Percentiles rank a stretch among this genome's conserved stretches.
Conservation (phyloP, 2,113 vertebrate species). For the Arothron firmamentum region DNA sequence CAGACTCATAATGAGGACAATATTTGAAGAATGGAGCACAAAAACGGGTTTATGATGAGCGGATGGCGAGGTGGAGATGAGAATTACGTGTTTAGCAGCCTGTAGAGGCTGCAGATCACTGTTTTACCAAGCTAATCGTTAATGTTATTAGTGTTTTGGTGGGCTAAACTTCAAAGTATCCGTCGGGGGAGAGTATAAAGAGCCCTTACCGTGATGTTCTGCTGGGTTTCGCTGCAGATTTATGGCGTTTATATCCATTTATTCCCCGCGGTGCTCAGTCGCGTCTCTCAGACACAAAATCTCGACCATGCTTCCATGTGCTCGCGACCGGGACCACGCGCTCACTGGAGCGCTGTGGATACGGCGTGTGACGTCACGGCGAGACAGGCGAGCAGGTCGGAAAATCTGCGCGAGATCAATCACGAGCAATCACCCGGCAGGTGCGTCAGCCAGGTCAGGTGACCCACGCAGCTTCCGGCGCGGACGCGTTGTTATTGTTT, state of each 20-base stretch:
- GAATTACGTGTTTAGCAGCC: conserved; percentile 3
- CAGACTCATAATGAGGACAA: conserved; percentile 45
- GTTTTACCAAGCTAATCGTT: neutral
- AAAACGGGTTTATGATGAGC: neutral
- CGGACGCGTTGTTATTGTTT: too few relatives aligned
- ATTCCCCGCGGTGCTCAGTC: conserved; percentile 27
- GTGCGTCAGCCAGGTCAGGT: too few relatives aligned
- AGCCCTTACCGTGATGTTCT: conserved; percentile 51
- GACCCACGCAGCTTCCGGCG: too few relatives aligned
- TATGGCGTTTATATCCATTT: conserved; percentile 53
- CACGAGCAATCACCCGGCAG: too few relatives aligned
- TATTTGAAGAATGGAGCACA: conserved; percentile 25
- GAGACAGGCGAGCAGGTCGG: conserved; percentile 21
- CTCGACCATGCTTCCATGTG: conserved; percentile 74
- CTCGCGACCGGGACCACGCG: conserved; percentile 71
- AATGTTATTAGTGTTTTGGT: neutral
- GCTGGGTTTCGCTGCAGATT: neutral
- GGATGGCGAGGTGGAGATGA: neutral
- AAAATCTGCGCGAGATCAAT: neutral
- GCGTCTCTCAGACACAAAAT: conserved; percentile 53
- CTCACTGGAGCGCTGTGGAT: conserved; percentile 57
- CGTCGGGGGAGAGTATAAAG: neutral
- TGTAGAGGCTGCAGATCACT: neutral
- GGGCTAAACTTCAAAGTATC: neutral
- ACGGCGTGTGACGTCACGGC: conserved; percentile 70